These are phyloP conservation scores for Callipepla californica DNA, from an alignment of 2,113 vertebrate genomes.

Conservation along the genomic window DNA sequence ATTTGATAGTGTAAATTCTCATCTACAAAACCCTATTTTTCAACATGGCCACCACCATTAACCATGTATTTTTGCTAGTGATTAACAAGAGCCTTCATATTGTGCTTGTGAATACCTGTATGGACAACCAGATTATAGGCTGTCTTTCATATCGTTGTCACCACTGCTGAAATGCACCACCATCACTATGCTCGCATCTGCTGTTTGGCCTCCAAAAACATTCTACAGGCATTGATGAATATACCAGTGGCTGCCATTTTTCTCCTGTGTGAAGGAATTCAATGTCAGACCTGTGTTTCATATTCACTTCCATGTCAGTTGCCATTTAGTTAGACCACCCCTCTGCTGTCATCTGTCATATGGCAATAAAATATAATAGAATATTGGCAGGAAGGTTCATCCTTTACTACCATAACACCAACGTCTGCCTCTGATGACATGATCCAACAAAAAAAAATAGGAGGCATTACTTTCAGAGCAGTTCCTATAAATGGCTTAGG, in stretches of 20 bases:
- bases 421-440: background rate
- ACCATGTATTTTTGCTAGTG: background rate
- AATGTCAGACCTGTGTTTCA: background rate
- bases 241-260: background rate
- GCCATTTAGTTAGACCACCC: background rate
- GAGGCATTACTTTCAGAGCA: background rate
- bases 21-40: too few relatives aligned
- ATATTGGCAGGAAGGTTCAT: background rate
- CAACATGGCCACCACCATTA: too few relatives aligned
- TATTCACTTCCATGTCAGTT: background rate
- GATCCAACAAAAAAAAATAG: background rate
- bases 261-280: background rate
- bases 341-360: background rate
- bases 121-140: too few relatives aligned
- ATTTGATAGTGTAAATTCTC: too few relatives aligned
- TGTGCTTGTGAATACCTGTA: background rate
- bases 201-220: background rate
- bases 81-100: background rate
- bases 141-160: background rate
- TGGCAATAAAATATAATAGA: background rate
- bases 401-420: background rate
- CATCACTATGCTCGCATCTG: background rate
- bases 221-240: background rate
- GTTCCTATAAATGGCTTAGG: background rate
- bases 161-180: too few relatives aligned